Evolutionary conservation across 2,797 vertebrate genomes (phyloP).

Genomic region (Falco novaeseelandiae): DNA sequence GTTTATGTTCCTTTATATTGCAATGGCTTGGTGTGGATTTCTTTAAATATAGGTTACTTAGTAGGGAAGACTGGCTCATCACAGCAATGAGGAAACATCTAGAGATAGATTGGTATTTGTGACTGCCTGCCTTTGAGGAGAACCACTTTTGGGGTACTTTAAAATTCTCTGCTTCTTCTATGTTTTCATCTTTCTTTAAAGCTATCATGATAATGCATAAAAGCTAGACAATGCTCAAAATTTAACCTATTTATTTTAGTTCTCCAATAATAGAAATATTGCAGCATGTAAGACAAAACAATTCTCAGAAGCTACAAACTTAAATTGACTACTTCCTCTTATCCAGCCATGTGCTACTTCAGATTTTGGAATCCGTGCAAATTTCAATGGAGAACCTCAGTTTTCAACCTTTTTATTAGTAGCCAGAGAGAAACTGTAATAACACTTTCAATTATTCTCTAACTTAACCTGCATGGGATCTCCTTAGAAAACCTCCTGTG

Average conservation of each 20-base stretch:
- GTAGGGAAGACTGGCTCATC: neutral
- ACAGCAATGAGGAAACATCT: neutral
- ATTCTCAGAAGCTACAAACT: neutral
- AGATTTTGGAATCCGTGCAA: neutral
- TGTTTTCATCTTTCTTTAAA: neutral
- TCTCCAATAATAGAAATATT: neutral
- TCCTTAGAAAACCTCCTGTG: neutral
- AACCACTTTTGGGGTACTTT: neutral
- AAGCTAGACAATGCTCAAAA: neutral
- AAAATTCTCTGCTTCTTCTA: neutral
- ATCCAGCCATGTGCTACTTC: neutral
- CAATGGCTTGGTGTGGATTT: neutral
- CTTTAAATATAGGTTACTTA: neutral
- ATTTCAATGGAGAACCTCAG: neutral
- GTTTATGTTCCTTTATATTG: neutral
- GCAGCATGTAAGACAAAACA: neutral
- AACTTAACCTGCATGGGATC: neutral
- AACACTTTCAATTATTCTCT: neutral
- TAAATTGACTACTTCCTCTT: neutral
- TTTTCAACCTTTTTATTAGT: neutral
- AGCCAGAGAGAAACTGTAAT: neutral
- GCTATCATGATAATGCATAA: neutral
- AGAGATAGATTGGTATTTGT: neutral
- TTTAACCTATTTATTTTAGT: neutral
- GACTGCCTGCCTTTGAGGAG: neutral